Conservation (phyloP, 2,888 invertebrate species). For the Itoplectis maculator region DNA sequence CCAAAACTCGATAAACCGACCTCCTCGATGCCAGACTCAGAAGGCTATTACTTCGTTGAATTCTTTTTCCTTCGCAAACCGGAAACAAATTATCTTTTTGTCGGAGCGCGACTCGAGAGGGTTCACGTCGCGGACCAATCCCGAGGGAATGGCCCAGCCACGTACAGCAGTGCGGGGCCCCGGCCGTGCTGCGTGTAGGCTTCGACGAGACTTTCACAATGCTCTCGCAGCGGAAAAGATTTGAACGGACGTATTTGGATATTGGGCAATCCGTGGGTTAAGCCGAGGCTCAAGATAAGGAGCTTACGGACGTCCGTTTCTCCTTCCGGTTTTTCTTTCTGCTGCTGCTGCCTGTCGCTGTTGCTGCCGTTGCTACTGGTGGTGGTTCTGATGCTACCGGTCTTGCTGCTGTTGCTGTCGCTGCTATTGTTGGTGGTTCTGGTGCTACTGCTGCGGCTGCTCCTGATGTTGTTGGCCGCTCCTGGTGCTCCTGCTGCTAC, state of each 20-base stretch:
- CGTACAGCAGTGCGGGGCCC: not conserved
- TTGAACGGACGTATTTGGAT: slow-evolving; percentile 60
- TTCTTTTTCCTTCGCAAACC: slow-evolving; percentile 21
- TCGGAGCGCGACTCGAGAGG: not conserved
- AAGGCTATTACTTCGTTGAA: slow-evolving; percentile 38
- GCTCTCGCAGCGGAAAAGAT: slow-evolving; percentile 30
- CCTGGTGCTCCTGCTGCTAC: slow-evolving; percentile 15
- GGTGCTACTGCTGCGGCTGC: slow-evolving; percentile 18
- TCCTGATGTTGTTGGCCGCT: not conserved
- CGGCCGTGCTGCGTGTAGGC: not conserved
- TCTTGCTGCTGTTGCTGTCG: slow-evolving; percentile 19
- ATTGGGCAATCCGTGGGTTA: slow-evolving; percentile 55
- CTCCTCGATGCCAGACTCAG: slow-evolving; percentile 10
- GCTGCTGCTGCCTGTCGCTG: slow-evolving; percentile 18
- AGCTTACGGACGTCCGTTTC: slow-evolving; percentile 44
- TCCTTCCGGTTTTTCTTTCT: slow-evolving; percentile 37
- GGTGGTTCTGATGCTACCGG: slow-evolving; percentile 24
- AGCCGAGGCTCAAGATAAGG: slow-evolving; percentile 48
- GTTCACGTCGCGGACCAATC: slow-evolving; percentile 6
- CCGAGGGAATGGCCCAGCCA: not conserved
- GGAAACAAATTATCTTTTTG: slow-evolving; percentile 29
- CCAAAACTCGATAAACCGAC: slow-evolving; percentile 71
- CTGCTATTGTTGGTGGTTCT: too few relatives aligned
- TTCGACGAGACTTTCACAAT: not conserved
- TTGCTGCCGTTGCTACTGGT: slow-evolving; percentile 2